Evolutionary conservation across 2,797 vertebrate genomes (phyloP), one percentile per base, ranked within the genome.

Genomic region (Helostoma temminkii): DNA sequence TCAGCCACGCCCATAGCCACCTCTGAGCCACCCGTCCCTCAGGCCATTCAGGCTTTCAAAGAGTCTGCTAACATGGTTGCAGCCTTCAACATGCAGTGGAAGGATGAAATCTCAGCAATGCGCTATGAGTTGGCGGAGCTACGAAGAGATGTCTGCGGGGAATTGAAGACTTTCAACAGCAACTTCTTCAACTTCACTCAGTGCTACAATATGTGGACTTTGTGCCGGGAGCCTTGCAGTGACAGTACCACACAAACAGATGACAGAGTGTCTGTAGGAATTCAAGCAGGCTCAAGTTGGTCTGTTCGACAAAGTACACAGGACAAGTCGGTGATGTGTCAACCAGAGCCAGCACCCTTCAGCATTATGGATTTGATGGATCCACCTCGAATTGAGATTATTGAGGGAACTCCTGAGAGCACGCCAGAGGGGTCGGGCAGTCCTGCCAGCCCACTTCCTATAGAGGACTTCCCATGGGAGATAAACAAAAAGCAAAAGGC

Each of bases 111-210:
- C 80, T 95, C 94, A 1, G 94, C 94, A 19, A 95, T 95, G 94
- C 94, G 94, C 64, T 95, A 94, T 1, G 94, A 95, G 86, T 89
- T 95, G 62, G 94, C 94, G 0, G 94, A 95, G 83, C 82, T 95
- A 41, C 92, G 94, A 1, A 87, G 94, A 56, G 94, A 95, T 21
- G 94, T 95, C 65, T 95, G 94, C 12, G 93, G 93, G 11, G 94
- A 95, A 80, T 59, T 95, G 66, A 95, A 95, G 86, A 95, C 94
- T 56, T 95, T 95, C 81, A 95, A 95, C 92, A 95, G 94, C 84
- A 95, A 95, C 91, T 95, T 95, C 91, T 94, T 95, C 84, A 95
- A 95, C 89, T 95, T 95, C 73, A 95, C 94, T 60, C 94, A 95
- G 92, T 95, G 94, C 87, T 95, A 95, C 85, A 95, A 94, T 64